Evolutionary conservation across 2,888 invertebrate species (phyloP), one percentile per base, ranked within the genome.

Genomic region (Pilophorus perplexus): DNA sequence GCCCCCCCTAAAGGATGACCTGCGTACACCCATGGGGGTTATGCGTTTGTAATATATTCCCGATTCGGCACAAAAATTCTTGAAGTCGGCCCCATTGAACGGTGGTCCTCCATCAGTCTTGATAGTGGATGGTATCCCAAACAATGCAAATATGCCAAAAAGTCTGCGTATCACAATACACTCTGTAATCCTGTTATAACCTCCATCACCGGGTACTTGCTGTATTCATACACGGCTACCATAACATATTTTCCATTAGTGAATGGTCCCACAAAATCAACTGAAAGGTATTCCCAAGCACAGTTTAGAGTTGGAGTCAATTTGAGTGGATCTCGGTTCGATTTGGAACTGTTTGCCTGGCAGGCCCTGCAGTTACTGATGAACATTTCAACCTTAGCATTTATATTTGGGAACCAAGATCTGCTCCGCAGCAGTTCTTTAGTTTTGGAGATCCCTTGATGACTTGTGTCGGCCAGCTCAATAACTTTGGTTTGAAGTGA

Each of bases 221-320:
- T 48, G 20, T 48, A 48, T 3, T 64, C 64, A 33, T 62, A 14
- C 6, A 50, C 50, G 3, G 44, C 1, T 1, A 64, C 48, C 27
- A 64, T 46, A 8, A 18, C 28, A 33, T 64, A 64, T 14, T 50
- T 64, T 5, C 22, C 18, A 28, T 50, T 64, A 33, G 64, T 28
- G 3, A 2, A 64, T 1, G 37, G 64, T 0, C 64, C 50, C 12
- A 20, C 1, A 64, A 50, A 64, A 8, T 64, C 50, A n/a, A 50
- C 37, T 3, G 25, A 27, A 6, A 64, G n/a, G n/a, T 64, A 14
- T 33, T 64, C 48, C 64, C 64, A 64, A 12, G 28, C 2, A 8
- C n/a, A 16, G 3, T 1, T 2, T 20, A 50, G 64, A 2, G 16
- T 33, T 8, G 16, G 27, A 2, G 64, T 48, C 16, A 33, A 50